Percentiles rank a stretch among this genome's conserved stretches.
These are phyloP conservation scores for Phataginus tricuspis DNA, from an alignment of 2,797 vertebrate species.

Conservation along the genomic window DNA sequence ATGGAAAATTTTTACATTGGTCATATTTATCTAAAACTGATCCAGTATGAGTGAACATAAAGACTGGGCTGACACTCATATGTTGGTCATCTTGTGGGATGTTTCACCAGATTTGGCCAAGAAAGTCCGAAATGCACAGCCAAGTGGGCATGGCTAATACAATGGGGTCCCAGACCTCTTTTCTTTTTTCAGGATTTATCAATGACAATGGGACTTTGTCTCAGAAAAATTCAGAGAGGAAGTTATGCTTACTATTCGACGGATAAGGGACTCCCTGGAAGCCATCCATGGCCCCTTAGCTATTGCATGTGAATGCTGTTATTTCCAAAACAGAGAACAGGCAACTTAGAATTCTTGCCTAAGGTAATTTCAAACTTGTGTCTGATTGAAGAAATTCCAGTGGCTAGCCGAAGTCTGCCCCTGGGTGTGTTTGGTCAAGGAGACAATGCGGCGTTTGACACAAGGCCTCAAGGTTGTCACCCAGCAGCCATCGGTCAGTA, in stretches of 20 bases:
- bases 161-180: neutral
- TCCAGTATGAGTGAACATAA: neutral
- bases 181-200: neutral
- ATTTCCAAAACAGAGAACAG: neutral
- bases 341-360: neutral
- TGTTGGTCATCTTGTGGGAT: neutral
- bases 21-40: neutral
- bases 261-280: neutral
- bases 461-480: neutral
- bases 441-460: neutral
- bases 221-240: neutral
- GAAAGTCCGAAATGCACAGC: neutral
- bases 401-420: neutral
- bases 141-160: neutral
- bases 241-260: neutral
- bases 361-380: neutral
- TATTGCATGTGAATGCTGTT: neutral
- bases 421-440: neutral
- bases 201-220: neutral
- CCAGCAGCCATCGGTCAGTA: neutral
- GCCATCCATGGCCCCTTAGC: neutral
- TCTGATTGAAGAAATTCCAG: neutral
- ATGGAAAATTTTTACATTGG: neutral
- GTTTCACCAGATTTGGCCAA: neutral
- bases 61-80: neutral